A percentile compares a stretch with the other conserved stretches of the same genome.
Evolutionary conservation across 2,113 vertebrate genomes (phyloP).

Genomic region (western clawed frog (Xenopus tropicalis)): DNA sequence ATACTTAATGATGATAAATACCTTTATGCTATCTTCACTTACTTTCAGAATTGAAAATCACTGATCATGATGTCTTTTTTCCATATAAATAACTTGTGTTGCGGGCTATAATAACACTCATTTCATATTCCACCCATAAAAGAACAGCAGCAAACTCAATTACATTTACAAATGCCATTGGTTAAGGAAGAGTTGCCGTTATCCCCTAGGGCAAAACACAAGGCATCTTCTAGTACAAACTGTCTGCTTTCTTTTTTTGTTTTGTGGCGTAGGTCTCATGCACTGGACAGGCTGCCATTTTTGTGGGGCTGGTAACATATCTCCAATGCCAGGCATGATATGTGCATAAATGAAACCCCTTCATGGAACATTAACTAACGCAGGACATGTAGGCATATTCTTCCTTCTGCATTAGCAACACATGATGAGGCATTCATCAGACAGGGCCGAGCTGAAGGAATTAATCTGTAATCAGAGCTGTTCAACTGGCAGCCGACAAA

Average conservation of each 20-base stretch:
- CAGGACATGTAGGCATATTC: not conserved
- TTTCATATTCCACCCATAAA: not conserved
- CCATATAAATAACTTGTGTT: not conserved
- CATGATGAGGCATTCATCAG: not conserved
- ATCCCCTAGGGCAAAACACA: too few species aligned
- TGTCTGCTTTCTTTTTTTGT: too few species aligned
- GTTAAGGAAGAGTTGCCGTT: too few species aligned
- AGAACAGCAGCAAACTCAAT: not conserved
- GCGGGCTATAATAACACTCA: not conserved
- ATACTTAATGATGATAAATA: not conserved
- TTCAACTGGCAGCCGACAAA: too few species aligned
- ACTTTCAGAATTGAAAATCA: not conserved
- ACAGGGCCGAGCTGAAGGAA: not conserved
- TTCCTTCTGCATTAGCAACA: constrained; percentile 3
- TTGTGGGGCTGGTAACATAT: too few species aligned
- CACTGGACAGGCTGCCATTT: too few species aligned
- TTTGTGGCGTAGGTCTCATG: too few species aligned
- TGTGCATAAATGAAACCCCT: not conserved
- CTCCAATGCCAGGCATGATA: too few species aligned
- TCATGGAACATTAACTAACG: constrained; percentile 20
- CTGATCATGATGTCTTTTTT: not conserved
- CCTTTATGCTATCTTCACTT: not conserved
- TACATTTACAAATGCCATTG: too few species aligned
- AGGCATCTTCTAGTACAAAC: too few species aligned
- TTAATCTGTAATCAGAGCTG: not conserved